Conservation (phyloP, 2,113 vertebrate species). For the Egretta garzetta region DNA sequence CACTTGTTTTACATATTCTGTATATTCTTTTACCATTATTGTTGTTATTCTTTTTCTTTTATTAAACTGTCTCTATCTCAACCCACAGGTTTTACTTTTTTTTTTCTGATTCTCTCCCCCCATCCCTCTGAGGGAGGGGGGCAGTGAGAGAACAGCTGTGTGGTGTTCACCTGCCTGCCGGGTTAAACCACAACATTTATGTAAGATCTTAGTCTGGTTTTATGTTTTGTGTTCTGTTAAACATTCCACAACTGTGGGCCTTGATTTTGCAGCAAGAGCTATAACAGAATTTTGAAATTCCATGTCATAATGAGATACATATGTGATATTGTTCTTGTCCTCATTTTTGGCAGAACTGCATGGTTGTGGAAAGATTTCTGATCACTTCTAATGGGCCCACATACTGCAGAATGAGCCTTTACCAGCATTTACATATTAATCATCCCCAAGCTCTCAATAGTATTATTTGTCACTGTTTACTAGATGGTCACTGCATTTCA, state of each 20-base stretch:
- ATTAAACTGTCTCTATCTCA: too few species aligned
- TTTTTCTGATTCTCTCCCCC: too few species aligned
- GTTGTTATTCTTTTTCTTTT: too few species aligned
- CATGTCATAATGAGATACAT: background rate
- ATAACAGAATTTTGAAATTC: background rate
- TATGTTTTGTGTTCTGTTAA: background rate
- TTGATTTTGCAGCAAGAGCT: background rate
- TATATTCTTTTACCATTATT: too few species aligned
- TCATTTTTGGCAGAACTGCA: background rate
- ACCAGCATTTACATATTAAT: background rate
- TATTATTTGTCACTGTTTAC: background rate
- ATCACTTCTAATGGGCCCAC: background rate
- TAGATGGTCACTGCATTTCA: background rate
- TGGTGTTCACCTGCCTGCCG: too few species aligned
- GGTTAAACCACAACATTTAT: too few species aligned
- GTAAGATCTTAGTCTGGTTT: background rate
- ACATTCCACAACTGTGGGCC: too few species aligned
- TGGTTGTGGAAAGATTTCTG: background rate
- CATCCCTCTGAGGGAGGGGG: too few species aligned
- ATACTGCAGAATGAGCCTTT: background rate
- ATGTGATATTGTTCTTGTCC: background rate
- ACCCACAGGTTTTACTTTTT: too few species aligned
- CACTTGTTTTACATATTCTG: too few species aligned
- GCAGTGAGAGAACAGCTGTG: too few species aligned
- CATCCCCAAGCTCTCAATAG: background rate